Evolutionary conservation across 1,140 invertebrate species (phyloP), one percentile per base, ranked within the genome.

Genomic region (Ceratosolen solmsi): DNA sequence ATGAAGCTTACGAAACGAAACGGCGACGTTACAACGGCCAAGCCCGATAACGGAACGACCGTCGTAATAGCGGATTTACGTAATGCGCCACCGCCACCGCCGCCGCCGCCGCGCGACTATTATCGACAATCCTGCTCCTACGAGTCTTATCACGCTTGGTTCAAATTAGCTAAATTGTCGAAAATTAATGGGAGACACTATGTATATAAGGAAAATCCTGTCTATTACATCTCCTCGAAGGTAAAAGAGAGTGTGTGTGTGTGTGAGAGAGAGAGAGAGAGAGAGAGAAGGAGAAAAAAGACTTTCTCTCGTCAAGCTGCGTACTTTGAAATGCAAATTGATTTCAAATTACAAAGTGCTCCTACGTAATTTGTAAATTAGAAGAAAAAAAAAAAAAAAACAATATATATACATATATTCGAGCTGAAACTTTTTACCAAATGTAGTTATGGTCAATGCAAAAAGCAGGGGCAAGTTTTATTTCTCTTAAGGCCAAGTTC

Each of bases 1-100:
- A 65, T 25, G 74, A 15, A 76, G 25, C 38, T 76, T 76, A 30
- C 25, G 74, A 60, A 65, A 76, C 63, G 33, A 1, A 17, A 22
- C 33, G 33, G 2, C 15, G 60, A 63, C 2, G 30, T 63, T 68
- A 38, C 33, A 38, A 2, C 33, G 9, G 20, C 20, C 63, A 38
- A 68, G 27, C 38, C 33, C 2, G 20, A n/a, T 38, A 38, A 22
- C 33, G n/a, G 33, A 1, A 5, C 7, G 11, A 0, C 8, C 5
- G 4, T 27, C 5, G 27, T 15, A 63, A 33, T 63, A 27, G 33
- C 7, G 13, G 8, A 27, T 1, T 60, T 60, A 60, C 58, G 11
- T 60, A 60, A 60, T 9, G 27, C n/a, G 2, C n/a, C 33, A 36
- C 3, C 7, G 60, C 30, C 3, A 27, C n/a, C n/a, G n/a, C n/a